Base-by-base conservation (phyloP, 2,888 invertebrate genomes). In the Anodontia alba region DNA sequence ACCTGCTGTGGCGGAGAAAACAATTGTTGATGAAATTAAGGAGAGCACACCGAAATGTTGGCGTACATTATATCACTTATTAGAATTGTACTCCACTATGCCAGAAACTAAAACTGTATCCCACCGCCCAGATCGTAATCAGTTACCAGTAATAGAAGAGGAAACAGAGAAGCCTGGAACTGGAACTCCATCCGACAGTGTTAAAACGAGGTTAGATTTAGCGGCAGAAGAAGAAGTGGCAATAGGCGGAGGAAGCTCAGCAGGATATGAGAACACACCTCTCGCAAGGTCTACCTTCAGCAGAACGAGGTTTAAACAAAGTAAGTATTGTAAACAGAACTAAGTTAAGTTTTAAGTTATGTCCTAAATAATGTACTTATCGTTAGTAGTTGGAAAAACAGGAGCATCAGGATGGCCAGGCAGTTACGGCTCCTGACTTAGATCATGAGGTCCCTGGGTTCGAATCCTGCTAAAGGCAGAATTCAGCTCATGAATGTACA, bases 51-150 rank as follows among this genome's bases (percentile, higher is more conserved):
- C 98, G 17, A 96, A 97, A 89, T 99, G 99, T 93, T 99, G 99
- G 99, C 97, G 97, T 93, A 99, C 98, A 0, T 97, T 99, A 88
- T 98, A 98, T 94, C 97, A 98, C 94, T 96, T 99, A 82, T 95
- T 99, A 76, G 98, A 99, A 92, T 95, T 99, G 73, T 99, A 99
- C 93, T 98, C 98, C 8, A 98, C 97, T 70, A 97, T 98, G 96
- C 98, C 99, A 0, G 98, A 98, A 93, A 97, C 98, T 0, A 98
- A 98, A 95, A 98, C 98, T 0, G 97, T 98, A 96, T 96, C 89
- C 20, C 62, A 73, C 17, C 38, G 43, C 5, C 73, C 66, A 20
- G 72, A 72, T 43, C 1, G 43, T 15, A 78, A 78, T 23, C 83
- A 85, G 62, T 88, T 94, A 81, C 93, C 93, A 20, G 91, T 93